Evolutionary conservation across 2,113 vertebrate species (phyloP).

Genomic region (Dipodomys merriami): DNA sequence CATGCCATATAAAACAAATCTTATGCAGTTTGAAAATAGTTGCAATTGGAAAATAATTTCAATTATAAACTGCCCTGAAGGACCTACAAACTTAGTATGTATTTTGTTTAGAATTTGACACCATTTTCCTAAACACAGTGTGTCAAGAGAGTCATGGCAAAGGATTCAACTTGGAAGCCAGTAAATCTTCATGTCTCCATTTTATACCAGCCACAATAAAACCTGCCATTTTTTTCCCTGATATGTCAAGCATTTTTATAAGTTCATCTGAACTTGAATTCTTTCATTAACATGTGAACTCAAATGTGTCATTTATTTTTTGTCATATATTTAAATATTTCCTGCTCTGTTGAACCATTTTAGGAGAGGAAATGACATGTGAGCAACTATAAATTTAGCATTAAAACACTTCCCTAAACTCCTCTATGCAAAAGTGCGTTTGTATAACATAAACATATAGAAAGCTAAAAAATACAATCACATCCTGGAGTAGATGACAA

Average conservation of each 20-base stretch:
- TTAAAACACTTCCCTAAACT: constrained; percentile 61
- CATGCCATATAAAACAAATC: neutral
- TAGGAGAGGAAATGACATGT: constrained; percentile 52
- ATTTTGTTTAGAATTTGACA: constrained; percentile 40
- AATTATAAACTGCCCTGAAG: constrained; percentile 3
- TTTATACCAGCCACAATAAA: constrained; percentile 34
- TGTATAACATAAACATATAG: constrained; percentile 78
- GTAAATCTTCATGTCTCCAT: constrained; percentile 50
- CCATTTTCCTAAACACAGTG: constrained; percentile 10
- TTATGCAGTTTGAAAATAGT: constrained; percentile 42
- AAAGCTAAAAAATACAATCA: constrained; percentile 72
- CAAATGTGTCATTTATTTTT: constrained; percentile 63
- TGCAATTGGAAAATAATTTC: constrained; percentile 41
- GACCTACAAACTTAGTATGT: constrained; percentile 38
- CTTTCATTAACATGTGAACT: constrained; percentile 59
- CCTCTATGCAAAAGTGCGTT: constrained; percentile 83
- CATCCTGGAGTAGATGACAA: constrained; percentile 70
- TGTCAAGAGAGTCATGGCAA: neutral
- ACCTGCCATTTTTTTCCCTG: constrained; percentile 16
- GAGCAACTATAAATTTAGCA: constrained; percentile 46
- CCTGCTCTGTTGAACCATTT: constrained; percentile 56
- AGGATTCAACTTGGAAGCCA: neutral
- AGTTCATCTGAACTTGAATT: constrained; percentile 64
- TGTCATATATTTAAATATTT: constrained; percentile 72
- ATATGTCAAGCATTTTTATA: constrained; percentile 42